Conservation (phyloP, 2,113 vertebrate species). For the Callipepla squamata region DNA sequence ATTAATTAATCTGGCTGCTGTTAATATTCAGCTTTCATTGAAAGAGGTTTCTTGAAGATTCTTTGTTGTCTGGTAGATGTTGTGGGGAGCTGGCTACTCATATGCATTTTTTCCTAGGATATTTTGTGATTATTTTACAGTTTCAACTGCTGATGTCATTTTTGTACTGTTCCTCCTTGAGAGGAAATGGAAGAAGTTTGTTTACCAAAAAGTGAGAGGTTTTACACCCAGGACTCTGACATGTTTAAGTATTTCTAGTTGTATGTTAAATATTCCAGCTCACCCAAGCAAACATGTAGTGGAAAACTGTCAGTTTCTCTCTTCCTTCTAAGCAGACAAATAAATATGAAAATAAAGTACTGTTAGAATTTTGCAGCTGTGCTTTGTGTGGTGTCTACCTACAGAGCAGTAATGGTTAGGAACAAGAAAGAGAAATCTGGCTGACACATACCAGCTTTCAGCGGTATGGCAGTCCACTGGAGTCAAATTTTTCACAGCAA, state of each 20-base stretch:
- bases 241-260: not conserved
- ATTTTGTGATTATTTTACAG: not conserved
- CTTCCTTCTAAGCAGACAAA: not conserved
- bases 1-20: not conserved
- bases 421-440: not conserved
- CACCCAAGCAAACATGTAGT: not conserved
- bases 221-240: not conserved
- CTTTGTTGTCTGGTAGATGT: not conserved
- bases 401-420: not conserved
- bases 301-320: not conserved
- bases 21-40: not conserved
- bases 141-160: not conserved
- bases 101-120: not conserved
- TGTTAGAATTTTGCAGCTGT: not conserved
- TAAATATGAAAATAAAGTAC: not conserved
- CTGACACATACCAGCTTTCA: not conserved
- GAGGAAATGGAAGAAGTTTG: not conserved
- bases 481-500: not conserved
- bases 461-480: not conserved
- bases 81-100: not conserved
- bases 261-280: not conserved
- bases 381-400: not conserved
- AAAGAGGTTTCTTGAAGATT: not conserved
- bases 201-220: not conserved
- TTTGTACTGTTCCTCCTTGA: not conserved